Base-by-base conservation (phyloP, 1,140 invertebrate genomes). In the Littorina saxatilis region DNA sequence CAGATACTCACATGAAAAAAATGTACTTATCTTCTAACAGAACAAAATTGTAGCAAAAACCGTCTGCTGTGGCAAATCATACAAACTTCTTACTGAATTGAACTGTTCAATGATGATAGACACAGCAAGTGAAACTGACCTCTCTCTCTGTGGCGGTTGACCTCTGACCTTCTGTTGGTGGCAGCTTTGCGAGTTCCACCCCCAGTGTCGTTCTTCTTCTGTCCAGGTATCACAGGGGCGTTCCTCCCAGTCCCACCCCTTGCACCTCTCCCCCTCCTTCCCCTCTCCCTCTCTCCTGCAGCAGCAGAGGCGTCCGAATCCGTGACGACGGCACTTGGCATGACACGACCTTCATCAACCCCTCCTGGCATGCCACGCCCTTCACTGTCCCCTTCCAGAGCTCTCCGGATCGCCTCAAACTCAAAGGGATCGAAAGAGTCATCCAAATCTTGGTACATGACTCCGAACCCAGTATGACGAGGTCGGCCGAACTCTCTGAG, bases 401-500 rank as follows among this genome's bases (percentile, higher is more conserved):
- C 76, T 2, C n/a, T 29, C 9, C 55, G 32, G 35, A 78, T 63
- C 2, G 23, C 35, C n/a, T 70, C 82, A 43, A 76, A 78, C 39
- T 39, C 55, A 66, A 78, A 78, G 15, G 73, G 58, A 23, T 73
- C 35, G 23, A 74, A 43, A 50, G 43, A 70, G 47, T 20, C 23
- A 23, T 50, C 43, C 47, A 29, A 37, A 13, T 39, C 47, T 43
- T 9, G 5, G 40, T 2, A 29, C 7, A 27, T 5, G 15, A 0
- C 17, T 78, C 37, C 37, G 37, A 37, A 50, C 13, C 17, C 11
- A n/a, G n/a, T n/a, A n/a, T n/a, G n/a, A n/a, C n/a, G n/a, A n/a
- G n/a, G n/a, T 63, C 47, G 76, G 52, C 20, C 85, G 61, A n/a
- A 86, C 75, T 63, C 83, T 78, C 9, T 75, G 63, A 29, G 86